A percentile compares a stretch with the other conserved stretches of the same genome.
phyloP scores from a whole-genome alignment of 2,797 vertebrate genomes.

The Cirrhinus molitorella region DNA sequence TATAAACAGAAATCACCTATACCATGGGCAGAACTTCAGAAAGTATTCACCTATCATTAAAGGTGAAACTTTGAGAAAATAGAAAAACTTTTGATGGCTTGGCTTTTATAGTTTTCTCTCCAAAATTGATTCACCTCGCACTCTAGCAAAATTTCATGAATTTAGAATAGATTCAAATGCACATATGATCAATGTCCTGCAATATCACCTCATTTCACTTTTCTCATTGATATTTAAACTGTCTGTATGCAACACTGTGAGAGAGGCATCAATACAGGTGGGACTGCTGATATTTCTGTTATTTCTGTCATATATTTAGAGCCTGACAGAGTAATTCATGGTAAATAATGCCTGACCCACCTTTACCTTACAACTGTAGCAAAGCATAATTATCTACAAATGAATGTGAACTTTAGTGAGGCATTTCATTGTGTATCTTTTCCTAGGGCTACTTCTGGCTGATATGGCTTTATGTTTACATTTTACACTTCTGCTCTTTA shows the following conservation, averaged over 20 bases:
- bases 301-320: conserved; percentile 14
- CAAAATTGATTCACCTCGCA: background rate
- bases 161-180: conserved; percentile 22
- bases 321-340: background rate
- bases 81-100: conserved; percentile 36
- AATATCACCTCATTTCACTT: conserved; percentile 16
- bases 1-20: background rate
- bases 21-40: background rate
- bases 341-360: conserved; percentile 24
- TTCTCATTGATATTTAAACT: background rate
- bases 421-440: background rate
- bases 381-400: conserved; percentile 8
- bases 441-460: background rate
- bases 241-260: background rate
- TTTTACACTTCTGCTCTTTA: background rate
- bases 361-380: conserved; percentile 2
- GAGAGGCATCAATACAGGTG: conserved; percentile 14
- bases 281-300: background rate
- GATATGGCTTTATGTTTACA: background rate
- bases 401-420: conserved; percentile 35
- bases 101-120: background rate
- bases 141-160: background rate
- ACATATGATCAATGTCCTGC: conserved; percentile 26
- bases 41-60: conserved; percentile 9
- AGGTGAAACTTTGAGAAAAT: conserved; percentile 2